These are phyloP conservation scores for Volucella zonaria DNA, from an alignment of 2,888 invertebrate genomes.

Conservation along the genomic window DNA sequence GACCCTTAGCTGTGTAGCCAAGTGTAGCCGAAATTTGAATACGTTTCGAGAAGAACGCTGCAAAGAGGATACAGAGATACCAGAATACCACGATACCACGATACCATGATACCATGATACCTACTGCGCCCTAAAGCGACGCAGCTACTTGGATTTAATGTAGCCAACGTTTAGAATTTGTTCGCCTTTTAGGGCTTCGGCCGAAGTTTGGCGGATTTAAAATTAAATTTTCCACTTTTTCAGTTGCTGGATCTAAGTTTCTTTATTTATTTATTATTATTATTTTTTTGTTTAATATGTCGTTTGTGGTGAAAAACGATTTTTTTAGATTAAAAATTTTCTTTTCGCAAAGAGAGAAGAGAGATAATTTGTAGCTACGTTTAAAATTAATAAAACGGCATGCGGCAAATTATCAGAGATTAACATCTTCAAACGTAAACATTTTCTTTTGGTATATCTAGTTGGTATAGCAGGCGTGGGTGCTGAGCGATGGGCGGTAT, in stretches of 20 bases:
- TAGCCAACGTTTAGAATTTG: slow-evolving; percentile 24
- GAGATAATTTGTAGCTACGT: slow-evolving; percentile 27
- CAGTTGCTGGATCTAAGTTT: slow-evolving; percentile 20
- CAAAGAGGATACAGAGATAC: no score
- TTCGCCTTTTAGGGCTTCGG: not conserved
- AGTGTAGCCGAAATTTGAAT: slow-evolving; percentile 62
- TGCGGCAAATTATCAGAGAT: slow-evolving; percentile 42
- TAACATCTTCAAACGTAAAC: slow-evolving; percentile 7
- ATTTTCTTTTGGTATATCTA: slow-evolving; percentile 4
- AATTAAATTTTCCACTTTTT: slow-evolving; percentile 57
- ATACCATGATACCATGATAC: not conserved
- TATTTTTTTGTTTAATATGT: slow-evolving; percentile 23
- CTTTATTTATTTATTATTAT: not conserved
- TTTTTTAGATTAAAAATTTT: slow-evolving; percentile 27
- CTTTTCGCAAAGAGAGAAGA: not conserved
- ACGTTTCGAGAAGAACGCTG: slow-evolving; percentile 3
- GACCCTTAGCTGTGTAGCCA: slow-evolving; percentile 57
- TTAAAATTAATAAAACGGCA: slow-evolving; percentile 47
- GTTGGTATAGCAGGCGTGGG: no score
- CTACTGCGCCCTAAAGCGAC: slow-evolving; percentile 41
- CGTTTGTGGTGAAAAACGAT: slow-evolving; percentile 28
- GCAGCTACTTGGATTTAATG: slow-evolving; percentile 53
- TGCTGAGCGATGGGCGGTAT: no score
- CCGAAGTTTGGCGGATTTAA: slow-evolving; percentile 2
- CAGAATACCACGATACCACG: not conserved